These are phyloP conservation scores for Sturnus vulgaris DNA, from an alignment of 2,113 vertebrate genomes.

Conservation along the genomic window DNA sequence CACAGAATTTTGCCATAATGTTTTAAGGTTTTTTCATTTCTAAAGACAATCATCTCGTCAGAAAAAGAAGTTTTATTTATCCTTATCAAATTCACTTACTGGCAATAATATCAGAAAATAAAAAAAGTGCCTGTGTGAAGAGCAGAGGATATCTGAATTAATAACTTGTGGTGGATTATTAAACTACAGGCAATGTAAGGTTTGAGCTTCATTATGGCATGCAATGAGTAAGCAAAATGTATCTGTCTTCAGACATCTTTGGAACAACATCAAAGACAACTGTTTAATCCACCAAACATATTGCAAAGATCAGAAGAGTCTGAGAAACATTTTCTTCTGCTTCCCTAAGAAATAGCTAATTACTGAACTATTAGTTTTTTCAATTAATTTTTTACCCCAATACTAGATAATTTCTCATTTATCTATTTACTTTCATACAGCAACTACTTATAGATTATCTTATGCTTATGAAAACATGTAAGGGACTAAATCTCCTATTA, in stretches of 20 bases:
- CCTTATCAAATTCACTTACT: neutral
- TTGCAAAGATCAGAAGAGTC: neutral
- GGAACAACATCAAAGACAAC: neutral
- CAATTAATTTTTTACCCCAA: neutral
- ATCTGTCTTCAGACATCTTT: neutral
- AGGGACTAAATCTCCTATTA: neutral
- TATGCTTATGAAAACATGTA: neutral
- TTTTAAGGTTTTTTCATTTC: neutral
- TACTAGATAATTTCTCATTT: neutral
- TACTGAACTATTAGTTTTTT: neutral
- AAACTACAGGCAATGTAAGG: neutral
- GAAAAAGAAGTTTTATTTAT: constrained; percentile 11
- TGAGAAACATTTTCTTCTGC: neutral
- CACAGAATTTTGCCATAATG: neutral
- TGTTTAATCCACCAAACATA: neutral
- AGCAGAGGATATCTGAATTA: neutral
- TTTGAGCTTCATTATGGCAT: neutral
- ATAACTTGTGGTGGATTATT: neutral
- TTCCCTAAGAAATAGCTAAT: neutral
- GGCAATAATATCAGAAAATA: neutral
- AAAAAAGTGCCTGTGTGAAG: neutral
- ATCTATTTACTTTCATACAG: neutral
- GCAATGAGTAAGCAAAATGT: neutral
- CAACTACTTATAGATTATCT: neutral
- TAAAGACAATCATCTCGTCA: neutral